Conservation (phyloP, 2,797 vertebrate genomes). For the Petrocephalus schoutedeni region DNA sequence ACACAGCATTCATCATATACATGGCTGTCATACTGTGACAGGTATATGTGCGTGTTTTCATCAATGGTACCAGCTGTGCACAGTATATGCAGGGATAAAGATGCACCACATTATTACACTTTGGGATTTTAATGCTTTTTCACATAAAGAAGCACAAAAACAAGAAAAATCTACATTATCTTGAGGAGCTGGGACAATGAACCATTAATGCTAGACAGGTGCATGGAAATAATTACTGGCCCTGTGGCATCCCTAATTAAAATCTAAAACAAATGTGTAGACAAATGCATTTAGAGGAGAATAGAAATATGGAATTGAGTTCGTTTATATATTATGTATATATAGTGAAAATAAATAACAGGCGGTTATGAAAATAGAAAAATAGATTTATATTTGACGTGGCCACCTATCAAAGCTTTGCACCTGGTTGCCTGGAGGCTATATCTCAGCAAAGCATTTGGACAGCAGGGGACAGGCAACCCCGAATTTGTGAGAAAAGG, state of each 20-base stretch:
- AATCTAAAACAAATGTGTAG: constrained; percentile 4
- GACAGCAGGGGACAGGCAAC: background rate
- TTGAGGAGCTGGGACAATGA: background rate
- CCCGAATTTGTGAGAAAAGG: background rate
- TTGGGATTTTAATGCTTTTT: background rate
- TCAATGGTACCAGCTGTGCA: background rate
- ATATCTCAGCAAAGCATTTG: background rate
- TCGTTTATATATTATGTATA: constrained; percentile 1
- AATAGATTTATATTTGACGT: background rate
- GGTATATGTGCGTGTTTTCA: background rate
- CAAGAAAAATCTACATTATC: background rate
- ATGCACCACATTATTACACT: background rate
- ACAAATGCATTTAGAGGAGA: background rate
- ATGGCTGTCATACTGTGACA: background rate
- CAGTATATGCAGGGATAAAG: background rate
- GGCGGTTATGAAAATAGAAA: background rate
- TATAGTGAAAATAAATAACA: constrained; percentile 11
- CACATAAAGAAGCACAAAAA: background rate
- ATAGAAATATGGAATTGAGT: background rate
- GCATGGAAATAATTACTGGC: background rate
- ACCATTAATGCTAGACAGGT: background rate
- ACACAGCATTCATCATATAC: background rate
- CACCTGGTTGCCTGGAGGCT: background rate
- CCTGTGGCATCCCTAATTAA: constrained; percentile 10
- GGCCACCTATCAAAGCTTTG: background rate